These are phyloP conservation scores for Brachionus manjavacas DNA, from an alignment of 1,140 invertebrate genomes.

Conservation along the genomic window DNA sequence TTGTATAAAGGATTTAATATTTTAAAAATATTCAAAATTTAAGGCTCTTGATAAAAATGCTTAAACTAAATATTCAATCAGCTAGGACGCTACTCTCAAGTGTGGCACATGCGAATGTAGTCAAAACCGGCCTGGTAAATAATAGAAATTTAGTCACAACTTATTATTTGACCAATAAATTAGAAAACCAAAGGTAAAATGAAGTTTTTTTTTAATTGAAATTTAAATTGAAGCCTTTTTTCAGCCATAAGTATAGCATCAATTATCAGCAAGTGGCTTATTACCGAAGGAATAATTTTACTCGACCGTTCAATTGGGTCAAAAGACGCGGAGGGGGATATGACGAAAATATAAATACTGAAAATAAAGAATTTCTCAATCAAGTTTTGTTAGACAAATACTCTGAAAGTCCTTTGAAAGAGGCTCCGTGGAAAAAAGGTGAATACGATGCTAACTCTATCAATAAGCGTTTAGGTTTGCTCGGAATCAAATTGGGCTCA, in stretches of 20 bases:
- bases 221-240: background rate
- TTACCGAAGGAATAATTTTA: conserved; percentile 37
- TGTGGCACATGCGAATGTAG: background rate
- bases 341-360: conserved; percentile 68
- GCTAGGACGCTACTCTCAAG: background rate
- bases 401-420: conserved; percentile 61
- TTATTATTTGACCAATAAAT: background rate
- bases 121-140: background rate
- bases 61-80: conserved; percentile 36
- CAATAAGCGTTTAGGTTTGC: conserved; percentile 69
- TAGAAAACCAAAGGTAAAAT: background rate
- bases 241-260: background rate
- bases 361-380: conserved; percentile 76
- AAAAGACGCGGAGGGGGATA: conserved; percentile 36
- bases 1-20: background rate
- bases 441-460: conserved; percentile 63
- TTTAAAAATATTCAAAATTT: background rate
- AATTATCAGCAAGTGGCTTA: background rate
- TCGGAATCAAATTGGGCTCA: conserved; percentile 85
- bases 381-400: conserved; percentile 68
- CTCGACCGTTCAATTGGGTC: conserved; percentile 6
- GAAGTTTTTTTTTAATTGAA: background rate
- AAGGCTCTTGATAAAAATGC: background rate
- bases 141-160: background rate
- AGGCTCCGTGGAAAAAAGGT: conserved; percentile 59